Evolutionary conservation across 2,113 vertebrate genomes (phyloP).

Genomic region (Litocranius walleri): DNA sequence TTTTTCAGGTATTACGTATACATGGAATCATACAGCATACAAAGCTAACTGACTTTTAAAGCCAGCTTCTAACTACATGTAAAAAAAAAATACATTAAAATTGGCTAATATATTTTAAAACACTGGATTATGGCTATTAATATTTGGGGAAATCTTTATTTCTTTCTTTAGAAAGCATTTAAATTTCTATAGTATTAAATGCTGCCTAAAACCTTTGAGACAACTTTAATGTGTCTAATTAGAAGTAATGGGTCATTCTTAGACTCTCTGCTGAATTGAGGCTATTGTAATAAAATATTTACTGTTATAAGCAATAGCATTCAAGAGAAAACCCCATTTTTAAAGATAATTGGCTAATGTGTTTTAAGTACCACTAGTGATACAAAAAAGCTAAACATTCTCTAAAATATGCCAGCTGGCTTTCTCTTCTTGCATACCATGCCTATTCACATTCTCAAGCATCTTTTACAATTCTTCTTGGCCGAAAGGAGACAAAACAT

Average conservation of each 20-base stretch:
- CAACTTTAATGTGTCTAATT: conserved; percentile 75
- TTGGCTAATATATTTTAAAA: not conserved
- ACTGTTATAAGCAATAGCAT: conserved; percentile 37
- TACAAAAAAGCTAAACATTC: not conserved
- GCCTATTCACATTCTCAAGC: not conserved
- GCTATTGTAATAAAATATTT: conserved; percentile 57
- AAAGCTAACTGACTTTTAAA: not conserved
- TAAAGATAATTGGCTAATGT: conserved; percentile 34
- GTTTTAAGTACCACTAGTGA: conserved; percentile 2
- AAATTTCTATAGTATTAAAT: conserved; percentile 4
- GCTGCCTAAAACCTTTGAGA: not conserved
- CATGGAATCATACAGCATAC: not conserved
- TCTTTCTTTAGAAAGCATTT: conserved; percentile 22
- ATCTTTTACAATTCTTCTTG: not conserved
- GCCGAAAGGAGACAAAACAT: not conserved
- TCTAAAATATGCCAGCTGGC: not conserved
- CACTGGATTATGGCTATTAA: not conserved
- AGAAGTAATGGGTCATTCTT: conserved; percentile 75
- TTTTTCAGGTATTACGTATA: not conserved
- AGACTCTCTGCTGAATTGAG: conserved; percentile 36
- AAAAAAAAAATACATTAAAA: not conserved
- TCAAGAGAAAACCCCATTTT: conserved; percentile 53
- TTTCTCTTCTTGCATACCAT: not conserved
- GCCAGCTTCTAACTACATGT: not conserved
- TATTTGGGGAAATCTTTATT: not conserved